Conservation (phyloP, 2,888 invertebrate species). For the Apantesis nais region DNA sequence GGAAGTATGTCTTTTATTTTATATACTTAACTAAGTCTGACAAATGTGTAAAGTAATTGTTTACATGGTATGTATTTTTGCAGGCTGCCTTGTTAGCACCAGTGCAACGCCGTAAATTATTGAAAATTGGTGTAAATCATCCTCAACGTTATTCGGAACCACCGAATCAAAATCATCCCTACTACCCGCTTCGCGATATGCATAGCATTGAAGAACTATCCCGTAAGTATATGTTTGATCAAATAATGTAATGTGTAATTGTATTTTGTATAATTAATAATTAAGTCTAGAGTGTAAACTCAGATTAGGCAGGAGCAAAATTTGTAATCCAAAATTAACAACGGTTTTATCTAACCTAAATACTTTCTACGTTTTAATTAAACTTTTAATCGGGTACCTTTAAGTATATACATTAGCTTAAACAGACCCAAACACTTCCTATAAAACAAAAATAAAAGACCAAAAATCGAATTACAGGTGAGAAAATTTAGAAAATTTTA, state of each 20-base stretch:
- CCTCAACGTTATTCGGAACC: constrained; percentile 88
- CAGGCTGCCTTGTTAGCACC: constrained; percentile 75
- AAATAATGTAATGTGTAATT: neutral
- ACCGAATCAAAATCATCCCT: constrained; percentile 81
- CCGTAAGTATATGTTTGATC: constrained; percentile 59
- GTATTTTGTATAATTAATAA: neutral
- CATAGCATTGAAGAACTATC: constrained; percentile 84
- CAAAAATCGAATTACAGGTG: too few species aligned
- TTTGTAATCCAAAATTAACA: neutral
- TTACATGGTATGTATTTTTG: constrained; percentile 23
- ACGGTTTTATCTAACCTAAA: neutral
- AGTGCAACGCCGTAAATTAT: constrained; percentile 77
- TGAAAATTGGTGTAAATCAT: constrained; percentile 73
- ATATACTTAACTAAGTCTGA: neutral
- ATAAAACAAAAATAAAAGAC: too few species aligned
- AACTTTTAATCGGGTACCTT: neutral
- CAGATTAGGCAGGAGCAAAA: neutral
- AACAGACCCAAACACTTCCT: neutral
- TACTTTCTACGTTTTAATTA: neutral
- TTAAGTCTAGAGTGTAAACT: neutral
- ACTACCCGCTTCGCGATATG: constrained; percentile 81
- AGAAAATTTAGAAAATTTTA: too few species aligned
- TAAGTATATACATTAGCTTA: neutral
- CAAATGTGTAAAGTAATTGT: neutral
- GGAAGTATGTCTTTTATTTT: constrained; percentile 69